Conservation (phyloP, 1,140 invertebrate genomes). For the Trichonephila inaurata region DNA sequence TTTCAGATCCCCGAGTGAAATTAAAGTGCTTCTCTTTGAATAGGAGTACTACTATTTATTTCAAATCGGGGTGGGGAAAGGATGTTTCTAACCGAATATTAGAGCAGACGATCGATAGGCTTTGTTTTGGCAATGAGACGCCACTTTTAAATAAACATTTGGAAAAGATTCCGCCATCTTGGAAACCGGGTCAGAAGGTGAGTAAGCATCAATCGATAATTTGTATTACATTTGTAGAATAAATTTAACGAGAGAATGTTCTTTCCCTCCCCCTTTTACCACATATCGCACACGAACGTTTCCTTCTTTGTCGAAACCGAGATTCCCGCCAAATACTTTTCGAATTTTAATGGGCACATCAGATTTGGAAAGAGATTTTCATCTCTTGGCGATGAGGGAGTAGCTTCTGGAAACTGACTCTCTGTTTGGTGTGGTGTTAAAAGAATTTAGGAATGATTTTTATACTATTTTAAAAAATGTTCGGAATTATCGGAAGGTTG, state of each 20-base stretch:
- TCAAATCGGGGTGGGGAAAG: background rate
- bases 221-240: conserved; percentile 39
- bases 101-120: conserved; percentile 7
- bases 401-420: background rate
- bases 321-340: background rate
- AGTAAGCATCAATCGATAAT: conserved; percentile 38
- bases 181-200: conserved; percentile 41
- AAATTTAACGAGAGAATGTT: conserved; percentile 32
- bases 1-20: background rate
- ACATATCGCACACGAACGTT: background rate
- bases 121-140: conserved; percentile 38
- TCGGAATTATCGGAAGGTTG: no score
- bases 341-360: background rate
- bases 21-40: conserved; percentile 9
- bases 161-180: conserved; percentile 44
- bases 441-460: no score
- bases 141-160: conserved; percentile 53
- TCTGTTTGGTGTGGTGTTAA: no score
- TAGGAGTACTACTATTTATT: conserved; percentile 32
- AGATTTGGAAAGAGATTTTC: background rate
- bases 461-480: no score
- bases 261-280: background rate
- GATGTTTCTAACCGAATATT: conserved; percentile 4
- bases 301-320: background rate
- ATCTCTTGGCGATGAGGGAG: background rate